These are phyloP conservation scores for Heliothis peltigera DNA, from an alignment of 2,888 invertebrate species.

Conservation along the genomic window DNA sequence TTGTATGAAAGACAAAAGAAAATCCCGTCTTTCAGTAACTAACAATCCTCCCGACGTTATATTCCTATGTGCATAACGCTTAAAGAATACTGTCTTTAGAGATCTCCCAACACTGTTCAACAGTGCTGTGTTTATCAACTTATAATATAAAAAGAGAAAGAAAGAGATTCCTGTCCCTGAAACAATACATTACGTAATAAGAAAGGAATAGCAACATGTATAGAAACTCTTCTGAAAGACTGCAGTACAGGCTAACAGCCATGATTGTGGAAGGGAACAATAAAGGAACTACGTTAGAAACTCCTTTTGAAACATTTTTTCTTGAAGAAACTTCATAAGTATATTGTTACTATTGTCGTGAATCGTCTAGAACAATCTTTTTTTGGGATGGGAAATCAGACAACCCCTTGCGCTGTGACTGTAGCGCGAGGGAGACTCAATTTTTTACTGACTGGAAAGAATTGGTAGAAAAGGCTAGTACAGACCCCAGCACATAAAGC, in stretches of 20 bases:
- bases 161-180: slow-evolving; percentile 13
- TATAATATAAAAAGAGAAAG: slow-evolving; percentile 8
- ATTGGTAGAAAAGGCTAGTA: too few relatives aligned
- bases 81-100: neutral
- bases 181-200: slow-evolving; percentile 29
- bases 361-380: neutral
- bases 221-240: slow-evolving; percentile 5
- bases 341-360: neutral
- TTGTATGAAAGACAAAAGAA: too few relatives aligned
- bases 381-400: too few relatives aligned
- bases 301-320: neutral
- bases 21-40: too few relatives aligned
- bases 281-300: slow-evolving; percentile 1
- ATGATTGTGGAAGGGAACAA: neutral
- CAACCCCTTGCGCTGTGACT: too few relatives aligned
- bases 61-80: neutral
- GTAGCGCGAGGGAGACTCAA: too few relatives aligned
- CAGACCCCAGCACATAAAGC: too few relatives aligned
- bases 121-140: slow-evolving; percentile 15
- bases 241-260: neutral
- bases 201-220: slow-evolving; percentile 19
- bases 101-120: slow-evolving; percentile 2
- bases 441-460: too few relatives aligned
- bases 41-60: neutral
- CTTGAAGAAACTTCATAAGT: neutral